Conservation (phyloP, 1,140 invertebrate species). For the Dreissena polymorpha region DNA sequence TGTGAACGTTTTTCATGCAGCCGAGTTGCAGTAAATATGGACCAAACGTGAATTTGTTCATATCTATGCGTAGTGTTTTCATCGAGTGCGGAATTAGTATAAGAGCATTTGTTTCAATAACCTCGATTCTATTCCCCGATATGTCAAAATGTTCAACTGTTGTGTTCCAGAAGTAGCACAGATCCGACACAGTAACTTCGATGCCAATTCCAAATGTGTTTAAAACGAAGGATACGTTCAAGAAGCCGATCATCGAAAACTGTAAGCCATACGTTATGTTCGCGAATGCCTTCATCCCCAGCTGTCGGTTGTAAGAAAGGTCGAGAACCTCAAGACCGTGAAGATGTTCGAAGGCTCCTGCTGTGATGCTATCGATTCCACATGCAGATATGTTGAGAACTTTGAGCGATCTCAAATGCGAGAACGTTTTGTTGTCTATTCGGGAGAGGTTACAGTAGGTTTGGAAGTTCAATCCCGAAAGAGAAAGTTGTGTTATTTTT, state of each 20-base stretch:
- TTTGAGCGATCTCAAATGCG: too few relatives aligned
- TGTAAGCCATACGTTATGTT: slow-evolving; percentile 43
- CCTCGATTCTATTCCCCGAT: too few relatives aligned
- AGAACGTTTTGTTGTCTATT: too few relatives aligned
- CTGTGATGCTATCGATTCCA: slow-evolving; percentile 27
- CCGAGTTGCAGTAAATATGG: neutral
- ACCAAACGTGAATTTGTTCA: slow-evolving; percentile 1
- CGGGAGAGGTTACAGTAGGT: too few relatives aligned
- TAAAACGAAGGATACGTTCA: slow-evolving; percentile 27
- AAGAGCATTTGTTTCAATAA: too few relatives aligned
- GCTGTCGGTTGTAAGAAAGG: slow-evolving; percentile 30
- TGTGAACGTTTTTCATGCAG: neutral
- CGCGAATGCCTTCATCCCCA: slow-evolving; percentile 37
- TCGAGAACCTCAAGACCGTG: slow-evolving; percentile 33
- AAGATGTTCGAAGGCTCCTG: slow-evolving; percentile 20
- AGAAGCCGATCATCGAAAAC: slow-evolving; percentile 23
- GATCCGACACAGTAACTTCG: neutral
- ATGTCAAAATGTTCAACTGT: neutral
- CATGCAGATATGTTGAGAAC: slow-evolving; percentile 45
- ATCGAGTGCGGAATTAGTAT: neutral
- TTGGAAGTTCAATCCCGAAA: too few relatives aligned
- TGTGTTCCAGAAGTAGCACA: slow-evolving; percentile 53
- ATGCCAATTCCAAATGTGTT: slow-evolving; percentile 19
- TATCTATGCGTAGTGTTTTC: neutral
- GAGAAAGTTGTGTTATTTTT: too few relatives aligned